These are phyloP conservation scores for Chalcosyrphus nemorum DNA, from an alignment of 2,888 invertebrate genomes.

Conservation along the genomic window DNA sequence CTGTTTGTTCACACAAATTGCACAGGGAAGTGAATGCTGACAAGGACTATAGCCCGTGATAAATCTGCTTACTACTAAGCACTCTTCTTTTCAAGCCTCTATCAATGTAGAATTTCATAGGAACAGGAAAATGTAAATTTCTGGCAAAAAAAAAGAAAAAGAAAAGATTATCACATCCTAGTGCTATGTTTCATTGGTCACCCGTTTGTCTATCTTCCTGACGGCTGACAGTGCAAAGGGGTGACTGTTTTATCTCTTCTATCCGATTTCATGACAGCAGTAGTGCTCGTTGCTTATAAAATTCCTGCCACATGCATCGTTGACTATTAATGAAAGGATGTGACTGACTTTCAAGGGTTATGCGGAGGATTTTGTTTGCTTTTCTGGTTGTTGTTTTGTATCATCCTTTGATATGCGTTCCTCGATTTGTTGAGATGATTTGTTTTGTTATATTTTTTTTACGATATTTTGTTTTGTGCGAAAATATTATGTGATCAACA, in stretches of 20 bases:
- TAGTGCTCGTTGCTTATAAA: conserved; percentile 11
- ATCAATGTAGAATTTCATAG: background rate
- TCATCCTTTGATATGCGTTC: background rate
- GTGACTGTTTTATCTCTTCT: conserved; percentile 36
- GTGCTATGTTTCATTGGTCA: background rate
- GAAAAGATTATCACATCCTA: conserved; percentile 37
- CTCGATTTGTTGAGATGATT: background rate
- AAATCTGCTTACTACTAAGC: conserved; percentile 15
- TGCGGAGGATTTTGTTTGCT: background rate
- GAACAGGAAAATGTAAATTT: conserved; percentile 30
- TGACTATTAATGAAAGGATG: conserved; percentile 56
- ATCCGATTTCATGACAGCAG: conserved; percentile 36
- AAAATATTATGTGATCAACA: conserved; percentile 15
- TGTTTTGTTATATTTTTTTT: background rate
- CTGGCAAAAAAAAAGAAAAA: too few relatives aligned
- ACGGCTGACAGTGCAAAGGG: conserved; percentile 28
- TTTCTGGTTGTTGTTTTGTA: background rate
- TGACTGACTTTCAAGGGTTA: conserved; percentile 47
- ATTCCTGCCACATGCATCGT: conserved; percentile 62
- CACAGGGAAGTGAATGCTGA: conserved; percentile 1
- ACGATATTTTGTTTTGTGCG: too few relatives aligned
- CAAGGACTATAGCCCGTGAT: conserved; percentile 11
- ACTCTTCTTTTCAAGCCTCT: background rate
- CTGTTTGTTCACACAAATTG: background rate
- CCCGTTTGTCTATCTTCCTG: conserved; percentile 39